A percentile compares a stretch with the other conserved stretches of the same genome.
These are phyloP conservation scores for Sturnira hondurensis DNA, from an alignment of 2,113 vertebrate species.

Conservation along the genomic window DNA sequence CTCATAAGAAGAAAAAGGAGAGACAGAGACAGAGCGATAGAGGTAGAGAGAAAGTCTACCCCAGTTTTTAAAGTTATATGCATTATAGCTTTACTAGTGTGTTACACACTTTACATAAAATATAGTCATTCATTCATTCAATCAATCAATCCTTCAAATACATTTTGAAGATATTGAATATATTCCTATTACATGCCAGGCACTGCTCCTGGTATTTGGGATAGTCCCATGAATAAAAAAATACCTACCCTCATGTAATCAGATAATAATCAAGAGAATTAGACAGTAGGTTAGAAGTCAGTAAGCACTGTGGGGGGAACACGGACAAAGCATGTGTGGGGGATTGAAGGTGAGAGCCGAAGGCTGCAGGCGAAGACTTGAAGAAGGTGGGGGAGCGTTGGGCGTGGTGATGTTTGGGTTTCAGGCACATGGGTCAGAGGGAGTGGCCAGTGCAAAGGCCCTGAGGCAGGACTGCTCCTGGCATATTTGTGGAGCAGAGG, in stretches of 20 bases:
- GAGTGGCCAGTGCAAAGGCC: background rate
- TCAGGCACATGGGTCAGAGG: background rate
- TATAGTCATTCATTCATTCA: background rate
- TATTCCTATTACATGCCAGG: no score
- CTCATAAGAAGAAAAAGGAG: background rate
- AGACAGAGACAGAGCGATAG: background rate
- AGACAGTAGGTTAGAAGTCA: background rate
- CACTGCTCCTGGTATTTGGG: background rate
- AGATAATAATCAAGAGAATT: background rate
- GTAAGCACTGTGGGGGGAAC: background rate
- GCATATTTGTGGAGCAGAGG: background rate
- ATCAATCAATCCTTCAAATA: background rate
- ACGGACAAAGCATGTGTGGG: background rate
- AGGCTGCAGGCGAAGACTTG: background rate
- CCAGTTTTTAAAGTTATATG: background rate
- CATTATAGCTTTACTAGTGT: background rate
- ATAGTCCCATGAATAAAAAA: background rate
- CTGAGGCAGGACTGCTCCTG: background rate
- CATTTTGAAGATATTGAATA: background rate
- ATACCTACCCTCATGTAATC: background rate
- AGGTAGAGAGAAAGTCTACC: no score
- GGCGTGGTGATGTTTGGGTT: background rate
- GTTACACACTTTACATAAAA: background rate
- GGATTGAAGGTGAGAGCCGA: accelerated
- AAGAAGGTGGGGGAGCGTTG: background rate